Percentiles rank a stretch among this genome's conserved stretches.
phyloP scores from a whole-genome alignment of 2,113 vertebrate species.

The Catagonus wagneri region DNA sequence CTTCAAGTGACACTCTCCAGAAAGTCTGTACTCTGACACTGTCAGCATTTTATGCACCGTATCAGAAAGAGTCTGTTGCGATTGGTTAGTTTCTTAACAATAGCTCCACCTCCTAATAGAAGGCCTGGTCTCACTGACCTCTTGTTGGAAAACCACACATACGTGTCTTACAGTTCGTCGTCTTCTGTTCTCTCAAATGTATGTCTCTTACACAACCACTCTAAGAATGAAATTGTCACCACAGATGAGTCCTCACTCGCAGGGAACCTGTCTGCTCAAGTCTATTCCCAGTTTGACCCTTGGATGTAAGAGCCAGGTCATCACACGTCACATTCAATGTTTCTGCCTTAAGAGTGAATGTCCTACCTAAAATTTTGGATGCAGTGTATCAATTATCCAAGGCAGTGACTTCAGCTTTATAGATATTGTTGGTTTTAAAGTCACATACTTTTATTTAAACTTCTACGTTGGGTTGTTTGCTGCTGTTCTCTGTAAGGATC shows the following conservation, averaged over 20 bases:
- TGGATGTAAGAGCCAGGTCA: conserved; percentile 63
- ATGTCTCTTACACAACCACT: conserved; percentile 39
- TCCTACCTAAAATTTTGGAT: conserved; percentile 61
- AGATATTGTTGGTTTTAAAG: conserved; percentile 46
- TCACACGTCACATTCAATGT: conserved; percentile 64
- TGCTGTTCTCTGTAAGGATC: conserved; percentile 48
- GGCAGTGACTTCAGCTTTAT: conserved; percentile 74
- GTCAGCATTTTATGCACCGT: background rate
- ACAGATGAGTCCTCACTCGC: conserved; percentile 7
- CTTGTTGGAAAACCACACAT: conserved; percentile 9
- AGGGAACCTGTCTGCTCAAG: conserved; percentile 8
- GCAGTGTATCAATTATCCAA: conserved; percentile 62
- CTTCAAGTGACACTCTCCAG: conserved; percentile 43
- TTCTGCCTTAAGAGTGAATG: conserved; percentile 83
- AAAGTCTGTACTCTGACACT: conserved; percentile 15
- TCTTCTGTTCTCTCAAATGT: conserved; percentile 59
- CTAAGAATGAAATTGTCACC: background rate
- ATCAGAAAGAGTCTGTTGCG: conserved; percentile 22
- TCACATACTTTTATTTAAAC: conserved; percentile 68
- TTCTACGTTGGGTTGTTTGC: conserved; percentile 35
- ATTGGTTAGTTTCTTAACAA: conserved; percentile 23
- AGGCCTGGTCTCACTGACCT: conserved; percentile 22
- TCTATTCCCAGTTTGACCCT: conserved; percentile 54
- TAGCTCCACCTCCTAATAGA: conserved; percentile 47
- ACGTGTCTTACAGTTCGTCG: conserved; percentile 39